Conservation (phyloP, 2,888 invertebrate genomes). For the Deroplatys truncata region DNA sequence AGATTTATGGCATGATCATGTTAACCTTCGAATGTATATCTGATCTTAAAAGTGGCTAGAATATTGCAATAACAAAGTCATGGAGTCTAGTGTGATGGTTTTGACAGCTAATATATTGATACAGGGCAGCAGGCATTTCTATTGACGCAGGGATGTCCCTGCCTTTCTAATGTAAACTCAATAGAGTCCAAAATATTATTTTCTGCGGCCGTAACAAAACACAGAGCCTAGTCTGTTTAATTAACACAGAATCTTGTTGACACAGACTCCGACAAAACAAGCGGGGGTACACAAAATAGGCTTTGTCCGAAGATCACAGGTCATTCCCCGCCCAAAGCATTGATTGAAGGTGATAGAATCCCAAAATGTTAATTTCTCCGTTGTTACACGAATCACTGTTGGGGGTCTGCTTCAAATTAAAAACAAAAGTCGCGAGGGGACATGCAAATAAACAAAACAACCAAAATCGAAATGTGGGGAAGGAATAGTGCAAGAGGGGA, state of each 20-base stretch:
- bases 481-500: background rate
- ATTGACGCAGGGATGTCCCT: too few species aligned
- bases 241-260: background rate
- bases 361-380: slow-evolving; percentile 10
- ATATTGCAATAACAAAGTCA: too few species aligned
- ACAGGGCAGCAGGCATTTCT: too few species aligned
- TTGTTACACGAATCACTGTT: background rate
- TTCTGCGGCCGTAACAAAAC: background rate
- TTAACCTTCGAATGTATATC: too few species aligned
- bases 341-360: background rate
- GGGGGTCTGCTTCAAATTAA: background rate
- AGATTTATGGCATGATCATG: too few species aligned
- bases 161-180: background rate
- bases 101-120: too few species aligned
- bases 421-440: background rate
- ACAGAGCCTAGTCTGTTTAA: background rate
- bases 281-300: background rate
- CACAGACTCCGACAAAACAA: background rate
- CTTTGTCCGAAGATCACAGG: background rate
- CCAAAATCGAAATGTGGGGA: background rate
- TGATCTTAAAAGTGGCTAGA: too few species aligned
- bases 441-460: background rate
- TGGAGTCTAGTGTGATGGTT: too few species aligned
- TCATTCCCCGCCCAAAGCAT: background rate
- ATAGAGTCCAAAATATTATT: background rate